Percentiles rank a stretch among this genome's conserved stretches.
Evolutionary conservation across 2,888 invertebrate genomes (phyloP).

Genomic region (Dilophus febrilis): DNA sequence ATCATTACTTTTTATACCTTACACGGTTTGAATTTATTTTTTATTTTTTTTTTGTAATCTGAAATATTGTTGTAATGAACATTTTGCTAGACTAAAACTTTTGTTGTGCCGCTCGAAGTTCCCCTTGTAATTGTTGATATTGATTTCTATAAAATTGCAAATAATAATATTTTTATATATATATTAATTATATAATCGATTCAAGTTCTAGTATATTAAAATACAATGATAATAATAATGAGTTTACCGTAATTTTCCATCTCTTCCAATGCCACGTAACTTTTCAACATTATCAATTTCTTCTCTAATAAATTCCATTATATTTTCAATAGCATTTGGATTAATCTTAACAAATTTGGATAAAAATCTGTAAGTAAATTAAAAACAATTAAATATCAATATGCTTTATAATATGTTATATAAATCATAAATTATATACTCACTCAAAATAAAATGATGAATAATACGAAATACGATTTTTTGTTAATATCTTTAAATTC

Average conservation of each 20-base stretch:
- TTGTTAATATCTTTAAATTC: conserved; percentile 20
- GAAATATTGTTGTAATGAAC: too few relatives aligned
- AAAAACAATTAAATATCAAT: conserved; percentile 16
- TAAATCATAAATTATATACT: neutral
- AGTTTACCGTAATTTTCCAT: conserved; percentile 21
- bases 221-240: too few relatives aligned
- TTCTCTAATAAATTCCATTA: conserved; percentile 18
- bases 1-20: too few relatives aligned
- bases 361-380: conserved; percentile 20
- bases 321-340: conserved; percentile 16
- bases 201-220: too few relatives aligned
- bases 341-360: conserved; percentile 21
- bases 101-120: too few relatives aligned
- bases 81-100: too few relatives aligned
- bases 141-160: too few relatives aligned
- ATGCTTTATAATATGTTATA: neutral
- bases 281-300: conserved; percentile 22
- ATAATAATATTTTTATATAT: neutral
- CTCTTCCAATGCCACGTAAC: conserved; percentile 26
- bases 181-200: neutral
- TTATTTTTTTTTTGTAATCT: too few relatives aligned
- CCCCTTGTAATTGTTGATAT: too few relatives aligned
- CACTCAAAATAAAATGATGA: conserved; percentile 13
- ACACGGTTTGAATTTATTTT: too few relatives aligned
- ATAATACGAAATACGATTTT: conserved; percentile 26